phyloP scores from a whole-genome alignment of 2,888 invertebrate species.

The Escarpia spicata region DNA sequence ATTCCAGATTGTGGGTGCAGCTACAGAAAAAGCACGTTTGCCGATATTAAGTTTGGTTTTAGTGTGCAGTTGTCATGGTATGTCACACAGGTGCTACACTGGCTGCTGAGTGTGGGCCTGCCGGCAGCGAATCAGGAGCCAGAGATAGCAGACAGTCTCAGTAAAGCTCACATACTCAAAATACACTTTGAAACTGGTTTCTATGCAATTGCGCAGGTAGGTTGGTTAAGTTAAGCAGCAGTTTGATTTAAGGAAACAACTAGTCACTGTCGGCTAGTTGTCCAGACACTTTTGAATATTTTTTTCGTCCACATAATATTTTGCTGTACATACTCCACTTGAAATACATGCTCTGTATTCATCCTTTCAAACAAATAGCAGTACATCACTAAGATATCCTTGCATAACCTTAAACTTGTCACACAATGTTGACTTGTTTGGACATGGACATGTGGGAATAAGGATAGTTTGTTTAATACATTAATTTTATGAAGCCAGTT shows the following conservation, averaged over 20 bases:
- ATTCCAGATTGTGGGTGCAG: no score
- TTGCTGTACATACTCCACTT: background rate
- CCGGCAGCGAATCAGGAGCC: conserved; percentile 34
- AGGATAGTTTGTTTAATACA: no score
- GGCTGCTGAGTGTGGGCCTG: conserved; percentile 36
- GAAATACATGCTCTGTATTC: background rate
- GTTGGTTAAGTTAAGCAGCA: background rate
- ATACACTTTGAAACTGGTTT: conserved; percentile 51
- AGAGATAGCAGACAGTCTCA: conserved; percentile 42
- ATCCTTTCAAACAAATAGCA: background rate
- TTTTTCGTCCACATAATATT: background rate
- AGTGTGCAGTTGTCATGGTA: background rate
- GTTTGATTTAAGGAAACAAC: background rate
- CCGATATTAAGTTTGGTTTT: background rate
- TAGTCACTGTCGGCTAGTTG: background rate
- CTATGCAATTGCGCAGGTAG: conserved; percentile 54
- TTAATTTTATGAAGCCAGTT: no score
- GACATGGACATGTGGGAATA: no score
- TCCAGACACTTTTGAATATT: background rate
- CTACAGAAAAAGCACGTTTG: no score
- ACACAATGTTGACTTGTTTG: background rate
- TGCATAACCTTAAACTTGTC: background rate
- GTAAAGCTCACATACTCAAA: conserved; percentile 53
- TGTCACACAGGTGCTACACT: conserved; percentile 40
- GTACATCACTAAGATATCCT: background rate